A percentile compares a stretch with the other conserved stretches of the same genome.
Conservation (phyloP, 2,113 vertebrate genomes). For the Delphinapterus leucas region DNA sequence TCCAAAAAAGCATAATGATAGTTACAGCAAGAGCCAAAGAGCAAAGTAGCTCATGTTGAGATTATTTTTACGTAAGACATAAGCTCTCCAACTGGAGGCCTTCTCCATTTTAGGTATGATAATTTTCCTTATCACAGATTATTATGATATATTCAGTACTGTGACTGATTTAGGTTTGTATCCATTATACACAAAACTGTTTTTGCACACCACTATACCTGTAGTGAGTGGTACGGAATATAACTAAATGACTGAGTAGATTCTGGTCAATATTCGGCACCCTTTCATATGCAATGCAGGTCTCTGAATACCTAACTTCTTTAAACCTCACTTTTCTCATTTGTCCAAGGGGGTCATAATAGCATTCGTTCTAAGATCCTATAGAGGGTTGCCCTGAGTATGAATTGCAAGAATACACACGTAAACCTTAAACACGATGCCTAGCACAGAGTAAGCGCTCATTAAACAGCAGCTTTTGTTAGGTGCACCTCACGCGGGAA, state of each 20-base stretch:
- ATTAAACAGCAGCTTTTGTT: constrained; percentile 23
- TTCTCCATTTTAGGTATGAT: not conserved
- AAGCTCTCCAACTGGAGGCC: not conserved
- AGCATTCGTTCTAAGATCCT: not conserved
- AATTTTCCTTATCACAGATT: not conserved
- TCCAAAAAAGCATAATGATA: not conserved
- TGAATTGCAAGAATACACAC: not conserved
- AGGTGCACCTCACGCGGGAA: not conserved
- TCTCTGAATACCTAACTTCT: not conserved
- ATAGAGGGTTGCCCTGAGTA: not conserved
- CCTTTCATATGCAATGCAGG: not conserved
- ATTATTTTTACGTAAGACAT: not conserved
- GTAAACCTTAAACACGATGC: not conserved
- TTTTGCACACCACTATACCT: not conserved
- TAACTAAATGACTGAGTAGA: not conserved
- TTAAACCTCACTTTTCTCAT: not conserved
- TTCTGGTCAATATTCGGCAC: constrained; percentile 36
- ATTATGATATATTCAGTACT: not conserved
- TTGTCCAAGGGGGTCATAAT: not conserved
- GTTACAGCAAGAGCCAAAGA: not conserved
- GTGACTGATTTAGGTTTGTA: not conserved
- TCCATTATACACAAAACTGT: not conserved
- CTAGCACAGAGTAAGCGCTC: not conserved
- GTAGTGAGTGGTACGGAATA: not conserved
- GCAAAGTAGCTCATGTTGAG: not conserved